Conservation (phyloP, 2,888 invertebrate species). For the Taenaris catops region DNA sequence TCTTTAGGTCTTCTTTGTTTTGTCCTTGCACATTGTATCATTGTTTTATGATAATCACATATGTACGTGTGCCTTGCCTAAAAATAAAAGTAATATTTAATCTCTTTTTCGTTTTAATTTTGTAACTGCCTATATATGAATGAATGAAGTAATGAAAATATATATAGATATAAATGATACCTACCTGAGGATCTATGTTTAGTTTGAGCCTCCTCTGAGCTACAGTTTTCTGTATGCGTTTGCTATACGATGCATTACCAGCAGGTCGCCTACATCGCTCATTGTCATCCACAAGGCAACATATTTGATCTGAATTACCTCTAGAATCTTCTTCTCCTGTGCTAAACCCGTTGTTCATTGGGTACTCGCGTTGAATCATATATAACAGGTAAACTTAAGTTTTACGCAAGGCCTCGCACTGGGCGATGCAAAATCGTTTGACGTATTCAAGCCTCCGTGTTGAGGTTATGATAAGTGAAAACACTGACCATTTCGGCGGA, state of each 20-base stretch:
- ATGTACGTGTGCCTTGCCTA: conserved; percentile 97
- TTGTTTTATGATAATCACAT: conserved; percentile 97
- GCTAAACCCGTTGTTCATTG: conserved; percentile 93
- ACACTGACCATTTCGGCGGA: conserved; percentile 48
- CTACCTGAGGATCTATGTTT: conserved; percentile 85
- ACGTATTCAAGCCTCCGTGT: conserved; percentile 62
- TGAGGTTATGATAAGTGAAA: conserved; percentile 68
- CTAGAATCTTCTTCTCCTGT: conserved; percentile 95
- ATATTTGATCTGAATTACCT: conserved; percentile 92
- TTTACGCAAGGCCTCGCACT: conserved; percentile 49
- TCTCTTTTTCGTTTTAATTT: conserved; percentile 6
- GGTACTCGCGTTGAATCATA: conserved; percentile 80
- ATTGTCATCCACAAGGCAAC: conserved; percentile 94
- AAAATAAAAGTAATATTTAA: conserved; percentile 24
- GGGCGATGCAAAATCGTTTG: conserved; percentile 48
- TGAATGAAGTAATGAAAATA: conserved; percentile 4
- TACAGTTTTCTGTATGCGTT: conserved; percentile 97
- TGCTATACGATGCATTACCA: conserved; percentile 97
- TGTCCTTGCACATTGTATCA: conserved; percentile 96
- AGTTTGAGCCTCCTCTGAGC: conserved; percentile 94
- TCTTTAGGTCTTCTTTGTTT: conserved; percentile 93
- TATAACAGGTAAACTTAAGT: conserved; percentile 62
- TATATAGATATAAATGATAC: conserved; percentile 12
- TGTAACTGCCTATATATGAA: conserved; percentile 4
- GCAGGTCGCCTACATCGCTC: conserved; percentile 93